Evolutionary conservation across 2,888 invertebrate species (phyloP).

Genomic region (Abrostola tripartita): DNA sequence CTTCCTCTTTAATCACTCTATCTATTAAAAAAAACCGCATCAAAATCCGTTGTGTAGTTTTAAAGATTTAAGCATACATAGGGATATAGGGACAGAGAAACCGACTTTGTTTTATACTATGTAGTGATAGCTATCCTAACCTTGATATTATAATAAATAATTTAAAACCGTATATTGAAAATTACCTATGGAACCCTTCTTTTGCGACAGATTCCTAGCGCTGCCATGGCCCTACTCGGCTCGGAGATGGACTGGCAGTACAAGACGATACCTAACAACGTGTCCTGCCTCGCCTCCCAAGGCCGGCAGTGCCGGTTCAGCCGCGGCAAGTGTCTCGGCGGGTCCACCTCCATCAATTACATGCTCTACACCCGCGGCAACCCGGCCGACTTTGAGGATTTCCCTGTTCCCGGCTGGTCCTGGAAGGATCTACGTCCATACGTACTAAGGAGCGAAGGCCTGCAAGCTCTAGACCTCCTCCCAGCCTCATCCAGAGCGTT

Average conservation of each 20-base stretch:
- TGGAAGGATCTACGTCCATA: conserved; percentile 73
- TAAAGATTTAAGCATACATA: too few relatives aligned
- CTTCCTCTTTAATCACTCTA: too few relatives aligned
- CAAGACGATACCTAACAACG: conserved; percentile 67
- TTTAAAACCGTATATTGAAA: too few relatives aligned
- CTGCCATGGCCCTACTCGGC: conserved; percentile 59
- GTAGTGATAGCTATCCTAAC: too few relatives aligned
- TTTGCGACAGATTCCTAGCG: conserved; percentile 65
- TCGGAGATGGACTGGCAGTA: conserved; percentile 71
- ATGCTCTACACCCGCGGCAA: conserved; percentile 78
- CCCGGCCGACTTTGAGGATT: conserved; percentile 66
- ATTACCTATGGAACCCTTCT: conserved; percentile 13
- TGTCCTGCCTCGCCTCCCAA: conserved; percentile 69
- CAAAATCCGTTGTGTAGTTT: too few relatives aligned
- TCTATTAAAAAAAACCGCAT: too few relatives aligned
- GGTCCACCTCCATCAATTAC: conserved; percentile 76
- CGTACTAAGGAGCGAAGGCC: conserved; percentile 72
- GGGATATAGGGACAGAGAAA: too few relatives aligned
- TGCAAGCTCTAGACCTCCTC: conserved; percentile 60
- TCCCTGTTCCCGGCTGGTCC: conserved; percentile 69
- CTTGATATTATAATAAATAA: too few relatives aligned
- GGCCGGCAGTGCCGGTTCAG: conserved; percentile 65
- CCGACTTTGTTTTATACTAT: too few relatives aligned
- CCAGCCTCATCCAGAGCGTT: conserved; percentile 67
- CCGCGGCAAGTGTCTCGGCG: conserved; percentile 77